Conservation (phyloP, 2,888 invertebrate genomes). For the Anoplius nigerrimus region DNA sequence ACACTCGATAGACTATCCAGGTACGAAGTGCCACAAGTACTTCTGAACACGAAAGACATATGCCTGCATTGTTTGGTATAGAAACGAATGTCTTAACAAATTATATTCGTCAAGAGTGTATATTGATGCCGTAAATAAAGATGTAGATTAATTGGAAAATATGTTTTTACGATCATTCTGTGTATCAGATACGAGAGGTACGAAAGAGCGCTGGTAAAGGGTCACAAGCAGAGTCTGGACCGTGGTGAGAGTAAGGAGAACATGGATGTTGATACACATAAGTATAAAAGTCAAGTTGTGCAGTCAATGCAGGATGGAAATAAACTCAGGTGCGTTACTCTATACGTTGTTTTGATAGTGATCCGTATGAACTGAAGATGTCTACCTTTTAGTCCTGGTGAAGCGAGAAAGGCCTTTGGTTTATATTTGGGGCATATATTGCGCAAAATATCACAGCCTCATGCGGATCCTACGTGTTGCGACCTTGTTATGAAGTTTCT, state of each 20-base stretch:
- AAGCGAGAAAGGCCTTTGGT: constrained; percentile 86
- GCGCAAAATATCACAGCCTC: constrained; percentile 79
- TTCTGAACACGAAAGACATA: too few relatives aligned
- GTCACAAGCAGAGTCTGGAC: constrained; percentile 73
- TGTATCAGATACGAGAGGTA: constrained; percentile 79
- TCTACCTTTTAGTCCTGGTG: constrained; percentile 74
- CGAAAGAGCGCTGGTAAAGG: constrained; percentile 78
- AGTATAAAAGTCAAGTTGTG: constrained; percentile 79
- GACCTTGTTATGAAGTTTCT: constrained; percentile 86
- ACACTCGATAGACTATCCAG: constrained; percentile 70
- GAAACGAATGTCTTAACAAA: neutral
- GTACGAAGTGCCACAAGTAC: constrained; percentile 48
- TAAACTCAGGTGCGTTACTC: constrained; percentile 80
- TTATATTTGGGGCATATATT: constrained; percentile 86
- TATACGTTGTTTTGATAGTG: neutral
- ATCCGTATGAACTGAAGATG: neutral
- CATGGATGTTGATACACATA: constrained; percentile 75
- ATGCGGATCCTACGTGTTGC: constrained; percentile 73
- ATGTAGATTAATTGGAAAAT: neutral
- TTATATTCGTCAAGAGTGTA: too few relatives aligned
- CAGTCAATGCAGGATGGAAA: constrained; percentile 81
- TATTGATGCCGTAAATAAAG: neutral
- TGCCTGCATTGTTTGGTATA: constrained; percentile 1
- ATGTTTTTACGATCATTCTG: too few relatives aligned
- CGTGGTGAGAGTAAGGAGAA: constrained; percentile 71